Conservation (phyloP, 2,888 invertebrate species). For the Drosophila eohydei region DNA sequence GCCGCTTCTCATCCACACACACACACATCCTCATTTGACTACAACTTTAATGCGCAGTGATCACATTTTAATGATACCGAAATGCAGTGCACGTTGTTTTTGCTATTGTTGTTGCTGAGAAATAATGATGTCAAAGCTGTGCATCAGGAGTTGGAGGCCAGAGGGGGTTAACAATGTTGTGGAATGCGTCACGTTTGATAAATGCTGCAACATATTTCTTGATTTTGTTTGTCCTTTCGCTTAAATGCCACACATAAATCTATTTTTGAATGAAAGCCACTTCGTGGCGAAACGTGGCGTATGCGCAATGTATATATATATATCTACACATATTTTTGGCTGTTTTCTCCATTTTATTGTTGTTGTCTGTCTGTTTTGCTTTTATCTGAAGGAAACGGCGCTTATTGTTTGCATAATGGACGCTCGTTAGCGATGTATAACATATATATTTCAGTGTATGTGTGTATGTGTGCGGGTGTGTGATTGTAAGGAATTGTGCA, state of each 20-base stretch:
- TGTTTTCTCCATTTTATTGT: constrained; percentile 26
- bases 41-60: constrained; percentile 77
- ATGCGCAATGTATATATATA: constrained; percentile 60
- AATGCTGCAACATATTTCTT: constrained; percentile 72
- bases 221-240: constrained; percentile 64
- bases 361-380: constrained; percentile 50
- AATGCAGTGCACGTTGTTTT: constrained; percentile 63
- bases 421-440: constrained; percentile 75
- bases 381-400: constrained; percentile 71
- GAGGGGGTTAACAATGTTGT: constrained; percentile 45
- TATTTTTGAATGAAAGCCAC: constrained; percentile 80
- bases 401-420: constrained; percentile 82
- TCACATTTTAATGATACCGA: constrained; percentile 82
- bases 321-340: constrained; percentile 45
- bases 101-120: constrained; percentile 27
- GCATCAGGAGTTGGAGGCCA: not conserved
- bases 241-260: constrained; percentile 82
- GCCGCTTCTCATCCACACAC: constrained; percentile 22
- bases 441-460: constrained; percentile 11
- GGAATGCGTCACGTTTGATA: constrained; percentile 74
- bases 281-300: constrained; percentile 57
- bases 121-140: constrained; percentile 65
- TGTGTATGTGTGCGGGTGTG: constrained; percentile 12
- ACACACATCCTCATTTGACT: constrained; percentile 64
- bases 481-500: constrained; percentile 10